phyloP scores from a whole-genome alignment of 1,140 invertebrate species.

The Mercenaria mercenaria region DNA sequence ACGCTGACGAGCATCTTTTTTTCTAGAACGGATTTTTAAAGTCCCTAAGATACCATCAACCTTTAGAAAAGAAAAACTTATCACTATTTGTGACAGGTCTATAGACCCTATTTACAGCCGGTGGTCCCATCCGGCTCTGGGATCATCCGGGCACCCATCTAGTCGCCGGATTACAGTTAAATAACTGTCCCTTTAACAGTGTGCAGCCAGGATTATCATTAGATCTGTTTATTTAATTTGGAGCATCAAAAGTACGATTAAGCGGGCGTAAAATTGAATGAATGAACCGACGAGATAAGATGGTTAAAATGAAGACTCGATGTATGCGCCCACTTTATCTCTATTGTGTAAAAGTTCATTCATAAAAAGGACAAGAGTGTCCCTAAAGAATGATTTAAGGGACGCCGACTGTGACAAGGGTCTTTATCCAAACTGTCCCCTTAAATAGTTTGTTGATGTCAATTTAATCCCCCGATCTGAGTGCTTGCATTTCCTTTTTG shows the following conservation, averaged over 20 bases:
- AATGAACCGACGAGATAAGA: conserved; percentile 19
- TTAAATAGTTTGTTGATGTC: conserved; percentile 12
- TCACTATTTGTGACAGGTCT: not conserved
- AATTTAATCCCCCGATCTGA: not conserved
- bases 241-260: conserved; percentile 1
- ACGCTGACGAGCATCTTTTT: too few species aligned
- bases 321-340: not conserved
- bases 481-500: too few species aligned
- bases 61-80: too few species aligned
- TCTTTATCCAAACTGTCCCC: not conserved
- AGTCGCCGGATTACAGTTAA: conserved; percentile 21
- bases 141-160: not conserved
- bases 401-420: conserved; percentile 9
- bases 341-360: conserved; percentile 11
- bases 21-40: too few species aligned
- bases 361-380: conserved; percentile 4
- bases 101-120: too few species aligned
- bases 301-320: not conserved
- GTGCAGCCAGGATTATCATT: not conserved
- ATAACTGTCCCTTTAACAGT: not conserved
- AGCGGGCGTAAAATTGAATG: conserved; percentile 10
- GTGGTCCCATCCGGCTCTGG: conserved; percentile 3
- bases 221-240: conserved; percentile 27
- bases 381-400: not conserved
- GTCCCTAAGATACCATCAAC: too few species aligned